Conservation (phyloP, 2,797 vertebrate genomes). For the Apodemus agrarius region DNA sequence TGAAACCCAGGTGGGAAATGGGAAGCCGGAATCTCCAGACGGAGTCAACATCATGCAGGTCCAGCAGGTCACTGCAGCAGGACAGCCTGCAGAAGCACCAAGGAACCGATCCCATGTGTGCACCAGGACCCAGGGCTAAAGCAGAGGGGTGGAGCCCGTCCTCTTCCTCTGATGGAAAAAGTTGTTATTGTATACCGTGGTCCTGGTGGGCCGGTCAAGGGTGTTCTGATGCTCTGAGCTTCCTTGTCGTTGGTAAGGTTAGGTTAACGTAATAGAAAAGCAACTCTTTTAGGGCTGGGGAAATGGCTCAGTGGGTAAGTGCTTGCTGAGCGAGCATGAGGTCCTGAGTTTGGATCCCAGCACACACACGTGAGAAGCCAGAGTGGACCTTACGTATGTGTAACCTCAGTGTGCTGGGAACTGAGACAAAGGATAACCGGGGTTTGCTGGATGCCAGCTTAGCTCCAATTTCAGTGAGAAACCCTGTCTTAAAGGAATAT, state of each 20-base stretch:
- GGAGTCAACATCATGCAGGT: neutral
- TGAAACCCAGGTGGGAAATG: neutral
- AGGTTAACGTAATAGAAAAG: neutral
- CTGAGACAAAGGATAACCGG: neutral
- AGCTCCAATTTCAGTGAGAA: neutral
- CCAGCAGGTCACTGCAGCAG: rapidly evolving
- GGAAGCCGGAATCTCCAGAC: neutral
- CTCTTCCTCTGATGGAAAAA: neutral
- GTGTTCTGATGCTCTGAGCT: neutral
- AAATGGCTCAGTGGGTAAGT: neutral
- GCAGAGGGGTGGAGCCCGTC: neutral
- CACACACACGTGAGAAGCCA: neutral
- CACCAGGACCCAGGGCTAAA: neutral
- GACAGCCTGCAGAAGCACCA: rapidly evolving
- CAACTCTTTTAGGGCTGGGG: neutral
- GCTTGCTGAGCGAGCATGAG: neutral
- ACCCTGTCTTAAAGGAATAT: neutral
- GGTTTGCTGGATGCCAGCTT: neutral
- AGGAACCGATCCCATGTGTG: rapidly evolving
- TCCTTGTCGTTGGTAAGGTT: neutral
- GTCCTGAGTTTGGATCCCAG: neutral
- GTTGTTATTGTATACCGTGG: neutral
- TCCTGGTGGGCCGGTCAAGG: neutral
- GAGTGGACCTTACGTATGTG: neutral
- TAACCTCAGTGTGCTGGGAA: neutral